These are phyloP conservation scores for Miniopterus natalensis DNA, from an alignment of 2,113 vertebrate species.

Conservation along the genomic window DNA sequence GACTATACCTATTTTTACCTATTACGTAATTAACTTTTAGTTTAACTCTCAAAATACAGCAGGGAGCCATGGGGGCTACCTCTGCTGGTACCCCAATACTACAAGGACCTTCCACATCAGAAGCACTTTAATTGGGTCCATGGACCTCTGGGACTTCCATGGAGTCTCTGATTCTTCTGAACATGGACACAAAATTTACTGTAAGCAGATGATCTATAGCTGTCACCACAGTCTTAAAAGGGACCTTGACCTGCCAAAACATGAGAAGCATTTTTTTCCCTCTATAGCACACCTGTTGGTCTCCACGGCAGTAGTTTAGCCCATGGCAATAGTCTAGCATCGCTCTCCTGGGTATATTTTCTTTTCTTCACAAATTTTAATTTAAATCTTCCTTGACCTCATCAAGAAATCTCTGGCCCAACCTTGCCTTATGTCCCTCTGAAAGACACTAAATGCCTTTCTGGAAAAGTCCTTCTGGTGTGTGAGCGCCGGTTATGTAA, in stretches of 20 bases:
- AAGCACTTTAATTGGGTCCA: background rate
- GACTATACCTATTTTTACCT: background rate
- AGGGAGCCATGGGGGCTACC: fast-evolving
- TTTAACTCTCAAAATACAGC: background rate
- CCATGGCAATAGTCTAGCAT: background rate
- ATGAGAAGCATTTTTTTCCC: background rate
- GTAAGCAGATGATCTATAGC: background rate
- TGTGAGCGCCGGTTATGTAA: background rate
- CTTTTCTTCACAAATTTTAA: background rate
- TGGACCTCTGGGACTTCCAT: background rate
- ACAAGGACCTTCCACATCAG: background rate
- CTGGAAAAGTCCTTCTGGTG: background rate
- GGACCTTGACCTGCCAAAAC: background rate
- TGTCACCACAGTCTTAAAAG: background rate
- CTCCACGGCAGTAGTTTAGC: background rate
- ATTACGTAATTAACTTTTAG: background rate
- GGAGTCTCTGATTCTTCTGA: background rate
- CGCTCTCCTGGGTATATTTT: background rate
- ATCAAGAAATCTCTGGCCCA: background rate
- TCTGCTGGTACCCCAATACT: background rate
- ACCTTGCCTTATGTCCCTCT: background rate
- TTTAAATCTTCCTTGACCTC: background rate
- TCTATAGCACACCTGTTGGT: background rate
- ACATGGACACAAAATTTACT: background rate
- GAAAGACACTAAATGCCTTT: background rate